phyloP scores from a whole-genome alignment of 2,797 vertebrate genomes.

The Taeniopygia guttata region DNA sequence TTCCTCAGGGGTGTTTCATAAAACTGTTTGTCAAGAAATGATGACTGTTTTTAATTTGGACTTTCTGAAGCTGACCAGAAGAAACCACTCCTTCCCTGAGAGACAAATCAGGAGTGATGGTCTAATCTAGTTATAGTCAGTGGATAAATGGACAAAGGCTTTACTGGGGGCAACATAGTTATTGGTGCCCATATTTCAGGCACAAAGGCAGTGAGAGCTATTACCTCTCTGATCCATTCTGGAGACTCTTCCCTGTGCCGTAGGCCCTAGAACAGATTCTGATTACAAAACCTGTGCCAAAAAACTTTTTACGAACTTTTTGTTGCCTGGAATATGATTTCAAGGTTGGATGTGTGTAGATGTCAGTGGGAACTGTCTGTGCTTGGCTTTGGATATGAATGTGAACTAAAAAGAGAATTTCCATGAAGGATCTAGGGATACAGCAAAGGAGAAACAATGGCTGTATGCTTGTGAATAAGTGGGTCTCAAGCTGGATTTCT shows the following conservation, averaged over 20 bases:
- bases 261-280: not conserved
- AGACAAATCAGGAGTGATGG: not conserved
- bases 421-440: not conserved
- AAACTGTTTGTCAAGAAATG: not conserved
- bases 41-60: not conserved
- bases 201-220: not conserved
- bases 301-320: not conserved
- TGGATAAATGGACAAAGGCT: not conserved
- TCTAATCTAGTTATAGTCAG: not conserved
- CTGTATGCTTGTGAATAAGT: not conserved
- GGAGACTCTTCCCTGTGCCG: not conserved
- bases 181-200: not conserved
- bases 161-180: not conserved
- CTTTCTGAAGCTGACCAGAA: not conserved
- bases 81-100: not conserved
- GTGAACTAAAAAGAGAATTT: not conserved
- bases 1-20: not conserved
- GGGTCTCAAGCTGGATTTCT: not conserved
- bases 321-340: not conserved
- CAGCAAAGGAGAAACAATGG: not conserved
- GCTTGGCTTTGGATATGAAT: not conserved
- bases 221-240: not conserved
- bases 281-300: not conserved
- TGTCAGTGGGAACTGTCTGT: not conserved
- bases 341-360: not conserved